Base-by-base conservation (phyloP, 2,113 vertebrate species). In the Clarias macrocephalus region DNA sequence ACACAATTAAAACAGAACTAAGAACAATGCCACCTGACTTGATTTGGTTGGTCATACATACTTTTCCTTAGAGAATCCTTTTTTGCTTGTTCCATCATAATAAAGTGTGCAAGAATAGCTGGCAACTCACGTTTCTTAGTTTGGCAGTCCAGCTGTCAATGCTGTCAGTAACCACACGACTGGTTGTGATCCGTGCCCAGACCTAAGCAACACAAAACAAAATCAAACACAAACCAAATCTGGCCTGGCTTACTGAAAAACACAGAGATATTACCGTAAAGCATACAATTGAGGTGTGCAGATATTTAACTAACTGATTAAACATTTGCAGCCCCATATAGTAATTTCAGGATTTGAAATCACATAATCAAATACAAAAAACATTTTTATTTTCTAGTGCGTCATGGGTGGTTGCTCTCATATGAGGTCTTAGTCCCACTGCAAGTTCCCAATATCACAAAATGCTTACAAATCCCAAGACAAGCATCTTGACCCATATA, bases 101-200 rank as follows among this genome's bases (percentile, higher is more conserved):
- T 19, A 48, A 23, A 23, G 19, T 0, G 11, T 10, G 10, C 2
- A 52, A 16, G 7, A 18, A 19, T 5, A 62, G 3, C 8, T 3
- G 19, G 11, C 30, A 7, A 92, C 96, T 96, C 63, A 99, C 98
- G 37, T 99, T 99, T 95, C 98, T 95, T 82, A 99, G 96, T 85
- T 98, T 99, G 0, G 97, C 97, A 0, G 97, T 99, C 97, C 98
- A 99, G 81, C 96, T 96, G 88, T 99, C 97, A 75, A 96, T 95
- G 88, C 96, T 96, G 25, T 98, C 96, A 37, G 96, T 94, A 42
- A 97, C 94, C 37, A 94, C 95, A 21, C 96, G 93, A 88, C 96
- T 99, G 91, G 96, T 96, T 0, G 96, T 96, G 92, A 99, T 97
- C 90, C 97, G 96, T 4, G 96, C 97, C 98, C 98, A 99, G 8